Base-by-base conservation (phyloP, 2,113 vertebrate genomes). In the Misgurnus anguillicaudatus region DNA sequence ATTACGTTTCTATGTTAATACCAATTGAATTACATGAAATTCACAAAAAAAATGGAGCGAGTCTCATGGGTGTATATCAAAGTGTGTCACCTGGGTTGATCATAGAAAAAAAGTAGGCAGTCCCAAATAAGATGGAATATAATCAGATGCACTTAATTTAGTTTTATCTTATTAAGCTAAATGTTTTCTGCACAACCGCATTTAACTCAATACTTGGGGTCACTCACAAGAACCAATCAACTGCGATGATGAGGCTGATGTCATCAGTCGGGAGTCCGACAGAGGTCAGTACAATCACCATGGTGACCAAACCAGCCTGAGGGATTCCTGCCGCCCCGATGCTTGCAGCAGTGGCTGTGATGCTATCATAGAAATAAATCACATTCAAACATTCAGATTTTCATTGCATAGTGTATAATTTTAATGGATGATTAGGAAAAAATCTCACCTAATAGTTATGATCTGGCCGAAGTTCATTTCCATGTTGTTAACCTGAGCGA, bases 191-290 rank as follows among this genome's bases (percentile, higher is more conserved):
- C 17, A 57, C 19, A 57, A 14, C 53, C 24, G 5, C 3, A 19
- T 57, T 19, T 57, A 16, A 19, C 0, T n/a, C 16, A 16, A 9
- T 38, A 8, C 6, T 62, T 6, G 1, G 3, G 61, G 60, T 51
- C 81, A 98, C 97, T 96, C 89, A 99, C 97, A 99, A 90, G 88
- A 99, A 99, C 97, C 97, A 99, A 85, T 99, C 97, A 75, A 99
- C 97, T 0, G 97, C 97, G 61, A 99, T 97, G 90, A 99, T 99
- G 80, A 99, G 94, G 0, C 95, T 97, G 92, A 99, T 99, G 90
- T 99, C 97, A 79, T 98, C 97, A 3, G 97, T 98, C 48, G 97
- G 97, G 86, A 99, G 92, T 64, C 97, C 97, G 9, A 99, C 97
- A 10, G 97, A 99, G 80, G 97, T 98, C 87, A 99, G 89, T 64